phyloP scores from a whole-genome alignment of 2,797 vertebrate species.

The Neomorphus geoffroyi region DNA sequence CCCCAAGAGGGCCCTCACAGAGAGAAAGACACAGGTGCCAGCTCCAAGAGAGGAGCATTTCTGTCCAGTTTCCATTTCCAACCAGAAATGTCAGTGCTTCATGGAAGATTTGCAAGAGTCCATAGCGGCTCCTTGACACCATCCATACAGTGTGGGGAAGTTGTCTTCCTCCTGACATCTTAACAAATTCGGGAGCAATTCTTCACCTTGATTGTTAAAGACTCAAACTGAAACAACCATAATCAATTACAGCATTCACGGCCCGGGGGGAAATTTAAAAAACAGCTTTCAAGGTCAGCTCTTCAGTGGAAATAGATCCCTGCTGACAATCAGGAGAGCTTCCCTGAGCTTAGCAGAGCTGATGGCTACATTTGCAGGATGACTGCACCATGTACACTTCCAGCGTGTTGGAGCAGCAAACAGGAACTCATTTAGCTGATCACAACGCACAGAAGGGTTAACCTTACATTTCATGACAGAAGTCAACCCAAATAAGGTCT shows the following conservation, averaged over 20 bases:
- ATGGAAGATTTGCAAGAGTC: not conserved
- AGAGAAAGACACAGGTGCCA: not conserved
- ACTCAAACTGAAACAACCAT: not conserved
- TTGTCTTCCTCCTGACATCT: not conserved
- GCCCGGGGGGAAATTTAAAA: conserved; percentile 20
- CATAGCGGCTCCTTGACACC: not conserved
- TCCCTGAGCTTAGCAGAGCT: not conserved
- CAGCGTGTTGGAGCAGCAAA: not conserved
- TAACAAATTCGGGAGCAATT: conserved; percentile 18
- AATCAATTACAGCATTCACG: conserved; percentile 7
- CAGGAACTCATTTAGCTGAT: not conserved
- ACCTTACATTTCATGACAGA: not conserved
- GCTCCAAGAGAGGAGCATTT: not conserved
- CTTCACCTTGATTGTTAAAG: conserved; percentile 36
- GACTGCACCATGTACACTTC: not conserved
- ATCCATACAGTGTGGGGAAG: not conserved
- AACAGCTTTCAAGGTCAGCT: not conserved
- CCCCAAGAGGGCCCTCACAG: not conserved
- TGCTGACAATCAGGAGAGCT: not conserved
- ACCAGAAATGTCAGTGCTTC: not conserved
- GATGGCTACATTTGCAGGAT: not conserved
- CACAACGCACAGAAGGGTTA: conserved; percentile 4
- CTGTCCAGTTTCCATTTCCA: not conserved
- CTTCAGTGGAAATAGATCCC: conserved; percentile 5
- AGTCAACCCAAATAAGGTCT: conserved; percentile 11